Evolutionary conservation across 2,113 vertebrate genomes (phyloP).

Genomic region (Dromaius novaehollandiae): DNA sequence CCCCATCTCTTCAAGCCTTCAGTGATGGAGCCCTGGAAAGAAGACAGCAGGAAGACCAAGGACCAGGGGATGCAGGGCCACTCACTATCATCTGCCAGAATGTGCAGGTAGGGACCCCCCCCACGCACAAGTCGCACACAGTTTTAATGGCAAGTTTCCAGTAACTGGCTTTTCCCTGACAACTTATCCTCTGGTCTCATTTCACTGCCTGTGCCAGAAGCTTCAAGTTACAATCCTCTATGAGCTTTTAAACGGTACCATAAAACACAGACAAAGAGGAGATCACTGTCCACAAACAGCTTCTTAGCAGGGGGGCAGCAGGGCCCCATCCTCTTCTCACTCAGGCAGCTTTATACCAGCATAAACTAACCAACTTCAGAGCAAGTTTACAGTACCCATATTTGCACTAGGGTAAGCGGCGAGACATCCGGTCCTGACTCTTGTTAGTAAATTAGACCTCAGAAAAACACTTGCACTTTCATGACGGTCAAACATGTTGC

Average conservation of each 20-base stretch:
- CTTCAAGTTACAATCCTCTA: neutral
- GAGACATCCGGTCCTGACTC: neutral
- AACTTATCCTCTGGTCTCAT: neutral
- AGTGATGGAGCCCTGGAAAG: constrained; percentile 85
- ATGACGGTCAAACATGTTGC: neutral
- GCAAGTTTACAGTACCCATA: neutral
- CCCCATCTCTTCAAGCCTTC: constrained; percentile 72
- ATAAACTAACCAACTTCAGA: neutral
- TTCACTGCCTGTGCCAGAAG: neutral
- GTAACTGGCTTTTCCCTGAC: fast-evolving
- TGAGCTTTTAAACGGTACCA: neutral
- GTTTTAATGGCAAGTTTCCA: neutral
- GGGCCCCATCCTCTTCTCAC: neutral
- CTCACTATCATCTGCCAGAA: constrained; percentile 90
- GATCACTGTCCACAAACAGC: fast-evolving
- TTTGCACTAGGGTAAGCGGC: neutral
- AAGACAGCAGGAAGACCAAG: constrained; percentile 86
- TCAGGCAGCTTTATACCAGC: neutral
- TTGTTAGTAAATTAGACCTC: neutral
- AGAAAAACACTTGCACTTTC: neutral
- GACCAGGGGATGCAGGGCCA: constrained; percentile 76
- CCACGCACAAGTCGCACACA: fast-evolving
- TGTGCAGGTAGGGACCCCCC: constrained; percentile 81
- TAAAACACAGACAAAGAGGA: neutral
- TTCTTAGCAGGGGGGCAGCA: neutral